Evolutionary conservation across 2,888 invertebrate species (phyloP), one percentile per base, ranked within the genome.

Genomic region (Marasmarcha lunaedactyla): DNA sequence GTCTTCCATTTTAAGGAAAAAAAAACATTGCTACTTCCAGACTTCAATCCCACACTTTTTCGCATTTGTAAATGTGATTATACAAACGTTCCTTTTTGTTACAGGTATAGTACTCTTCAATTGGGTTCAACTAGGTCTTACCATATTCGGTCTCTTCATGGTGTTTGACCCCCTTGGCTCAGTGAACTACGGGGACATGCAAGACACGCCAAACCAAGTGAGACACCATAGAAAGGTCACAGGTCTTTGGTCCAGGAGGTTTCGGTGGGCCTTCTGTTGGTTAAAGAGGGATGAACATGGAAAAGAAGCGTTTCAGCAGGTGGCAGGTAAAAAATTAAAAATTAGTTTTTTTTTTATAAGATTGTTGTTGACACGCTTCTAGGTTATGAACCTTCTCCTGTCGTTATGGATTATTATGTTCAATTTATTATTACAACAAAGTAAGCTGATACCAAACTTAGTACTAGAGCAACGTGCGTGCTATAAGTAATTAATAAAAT

Each of bases 91-190:
- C 7, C 20, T 5, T 20, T 5, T 20, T 20, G 20, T 20, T 20
- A 27, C 70, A 88, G 90, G 90, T 45, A 86, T 93, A 51, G 91
- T 93, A 0, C 83, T 93, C 37, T 91, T 90, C 66, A 92, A 93
- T 58, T 95, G 94, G 94, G 87, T 90, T 13, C 86, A 93, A 38
- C 86, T 93, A 40, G 88, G 89, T 1, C 76, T 91, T 9, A 89
- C 91, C 2, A 73, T 93, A 15, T 87, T 93, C 52, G 92, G 91
- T 0, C 78, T 94, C 35, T 89, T 90, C 35, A 79, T 94, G 68
- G 89, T 93, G 36, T 94, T 94, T 65, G 94, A 94, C 63, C 94
- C 94, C 0, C 71, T 94, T 46, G 93, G 93, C 2, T 89, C 89
- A 0, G 84, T 84, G 36, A 84, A 85, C 52, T 88, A 88, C 50